Base-by-base conservation (phyloP, 23 tunicate species). In the Clavelina lepadiformis region DNA sequence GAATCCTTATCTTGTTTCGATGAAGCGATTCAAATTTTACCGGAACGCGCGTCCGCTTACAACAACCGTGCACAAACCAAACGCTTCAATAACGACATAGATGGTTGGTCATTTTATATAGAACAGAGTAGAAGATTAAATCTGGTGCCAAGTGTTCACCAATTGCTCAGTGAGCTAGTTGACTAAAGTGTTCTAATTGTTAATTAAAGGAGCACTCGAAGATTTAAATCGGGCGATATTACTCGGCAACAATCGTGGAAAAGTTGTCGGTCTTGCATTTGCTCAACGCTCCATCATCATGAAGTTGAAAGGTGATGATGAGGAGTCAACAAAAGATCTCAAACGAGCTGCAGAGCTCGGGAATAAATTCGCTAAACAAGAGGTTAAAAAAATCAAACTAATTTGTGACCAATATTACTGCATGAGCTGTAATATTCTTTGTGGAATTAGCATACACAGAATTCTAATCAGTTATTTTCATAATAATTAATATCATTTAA, bases 271-370 rank as follows among this genome's bases (percentile, higher is more conserved):
- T 27, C 72, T 89, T 24, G 97, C 97, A 21, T 85, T 71, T 35
- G 60, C 75, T 8, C 94, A 93, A 59, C 77, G 94, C 0, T 88
- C 77, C 1, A 23, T 85, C 47, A 58, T 93, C 13, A 37, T 45
- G 54, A 85, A 84, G 32, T 32, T 78, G 30, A 65, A 79, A 32
- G 94, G 93, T 1, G 51, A 84, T 0, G 73, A 79, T n/a, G 82
- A 79, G 33, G 73, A 41, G 1, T 68, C 88, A 0, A 29, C 45
- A 29, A 58, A 67, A 24, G 94, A 85, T 63, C 85, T 93, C 31
- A 74, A 68, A 33, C 51, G 67, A 28, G 94, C 98, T 29, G 98
- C 98, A 20, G 73, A 73, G 7, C 79, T 85, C 25, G 98, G 98
- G 30, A 78, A 74, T 52, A 44, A 44, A 3, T 93, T 93, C 61